Percentiles rank a stretch among this genome's conserved stretches.
Conservation (phyloP, 2,113 vertebrate species). For the Ammodytes marinus region DNA sequence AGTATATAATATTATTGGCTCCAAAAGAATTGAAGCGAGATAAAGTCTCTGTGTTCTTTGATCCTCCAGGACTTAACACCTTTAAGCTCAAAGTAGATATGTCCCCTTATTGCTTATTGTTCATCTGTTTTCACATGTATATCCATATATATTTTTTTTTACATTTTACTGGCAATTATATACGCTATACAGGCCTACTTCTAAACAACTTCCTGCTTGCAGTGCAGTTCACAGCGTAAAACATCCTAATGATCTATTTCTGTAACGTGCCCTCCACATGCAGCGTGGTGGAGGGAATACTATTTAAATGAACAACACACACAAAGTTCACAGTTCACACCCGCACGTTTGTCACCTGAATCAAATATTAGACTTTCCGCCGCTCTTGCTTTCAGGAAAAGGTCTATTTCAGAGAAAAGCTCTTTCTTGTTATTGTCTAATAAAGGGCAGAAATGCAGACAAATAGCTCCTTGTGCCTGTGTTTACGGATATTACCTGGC, state of each 20-base stretch:
- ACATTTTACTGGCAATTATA: conserved; percentile 42
- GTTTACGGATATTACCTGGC: conserved; percentile 29
- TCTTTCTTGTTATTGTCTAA: conserved; percentile 22
- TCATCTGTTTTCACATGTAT: not conserved
- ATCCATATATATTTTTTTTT: conserved; percentile 17
- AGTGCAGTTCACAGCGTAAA: conserved; percentile 36
- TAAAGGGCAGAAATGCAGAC: conserved; percentile 28
- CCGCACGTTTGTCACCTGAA: conserved; percentile 38
- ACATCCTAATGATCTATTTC: conserved; percentile 52
- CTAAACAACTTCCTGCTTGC: conserved; percentile 15
- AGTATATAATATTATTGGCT: conserved; percentile 15
- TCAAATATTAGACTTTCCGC: conserved; percentile 22
- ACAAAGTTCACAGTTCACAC: conserved; percentile 19
- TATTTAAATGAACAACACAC: conserved; percentile 23
- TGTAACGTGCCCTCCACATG: conserved; percentile 23
- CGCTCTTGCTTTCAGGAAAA: conserved; percentile 7
- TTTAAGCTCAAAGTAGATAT: conserved; percentile 14
- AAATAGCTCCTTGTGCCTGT: conserved; percentile 40
- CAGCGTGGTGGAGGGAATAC: not conserved
- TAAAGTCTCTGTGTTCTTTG: conserved; percentile 40
- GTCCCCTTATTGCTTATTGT: conserved; percentile 38
- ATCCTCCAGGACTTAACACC: conserved; percentile 35
- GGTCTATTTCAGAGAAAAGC: conserved; percentile 4
- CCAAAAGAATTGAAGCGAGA: conserved; percentile 24
- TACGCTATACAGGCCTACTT: conserved; percentile 32